Conservation (phyloP, 64 coral and sea anemone genomes). For the Montipora cactus region DNA sequence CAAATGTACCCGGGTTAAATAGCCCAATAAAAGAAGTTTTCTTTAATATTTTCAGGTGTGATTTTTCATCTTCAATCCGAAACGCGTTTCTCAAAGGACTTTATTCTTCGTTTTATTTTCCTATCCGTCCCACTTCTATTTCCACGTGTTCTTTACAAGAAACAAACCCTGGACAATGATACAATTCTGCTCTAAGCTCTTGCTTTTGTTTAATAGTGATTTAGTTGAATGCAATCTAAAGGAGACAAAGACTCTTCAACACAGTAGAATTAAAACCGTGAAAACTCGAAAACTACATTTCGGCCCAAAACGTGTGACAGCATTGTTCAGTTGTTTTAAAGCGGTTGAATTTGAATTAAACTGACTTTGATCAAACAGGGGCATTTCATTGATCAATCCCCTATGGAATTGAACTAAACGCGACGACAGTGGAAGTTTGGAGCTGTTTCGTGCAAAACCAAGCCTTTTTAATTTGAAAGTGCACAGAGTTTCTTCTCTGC, state of each 20-base stretch:
- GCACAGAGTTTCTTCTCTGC: neutral
- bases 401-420: neutral
- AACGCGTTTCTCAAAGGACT: neutral
- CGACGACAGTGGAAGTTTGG: neutral
- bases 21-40: slow-evolving; percentile 42
- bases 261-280: slow-evolving; percentile 6
- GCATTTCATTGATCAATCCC: too few relatives aligned
- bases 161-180: slow-evolving; percentile 35
- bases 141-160: slow-evolving; percentile 33
- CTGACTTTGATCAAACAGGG: neutral
- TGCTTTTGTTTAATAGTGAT: slow-evolving; percentile 29
- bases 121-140: slow-evolving; percentile 7
- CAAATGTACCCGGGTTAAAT: neutral
- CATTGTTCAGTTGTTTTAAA: slow-evolving; percentile 35
- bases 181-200: slow-evolving; percentile 43
- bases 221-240: slow-evolving; percentile 52
- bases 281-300: slow-evolving; percentile 5
- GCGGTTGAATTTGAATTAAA: slow-evolving; percentile 21
- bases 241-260: slow-evolving; percentile 53
- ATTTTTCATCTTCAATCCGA: neutral
- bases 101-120: neutral
- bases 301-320: slow-evolving; percentile 29
- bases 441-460: neutral
- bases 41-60: neutral
- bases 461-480: slow-evolving; percentile 35